These are phyloP conservation scores for Hypomecis punctinalis DNA, from an alignment of 2,888 invertebrate species.

Conservation along the genomic window DNA sequence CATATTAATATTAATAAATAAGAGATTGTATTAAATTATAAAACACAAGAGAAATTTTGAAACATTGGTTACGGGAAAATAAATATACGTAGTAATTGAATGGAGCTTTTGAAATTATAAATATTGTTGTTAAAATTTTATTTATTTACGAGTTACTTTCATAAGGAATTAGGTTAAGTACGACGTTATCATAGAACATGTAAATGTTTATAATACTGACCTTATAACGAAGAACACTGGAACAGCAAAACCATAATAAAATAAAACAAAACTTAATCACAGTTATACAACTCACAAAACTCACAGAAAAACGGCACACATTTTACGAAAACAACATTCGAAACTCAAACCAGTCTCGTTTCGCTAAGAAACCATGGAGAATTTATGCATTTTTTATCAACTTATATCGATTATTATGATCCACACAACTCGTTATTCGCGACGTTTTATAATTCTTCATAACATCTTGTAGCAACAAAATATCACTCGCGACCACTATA, in stretches of 20 bases:
- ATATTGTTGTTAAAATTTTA: too few relatives aligned
- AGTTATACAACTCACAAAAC: slow-evolving; percentile 36
- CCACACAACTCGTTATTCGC: slow-evolving; percentile 51
- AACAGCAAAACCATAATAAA: slow-evolving; percentile 60
- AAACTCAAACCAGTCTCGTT: slow-evolving; percentile 62
- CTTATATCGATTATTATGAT: slow-evolving; percentile 72
- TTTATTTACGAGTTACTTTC: too few relatives aligned
- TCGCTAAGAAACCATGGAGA: slow-evolving; percentile 75
- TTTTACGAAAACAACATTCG: slow-evolving; percentile 57
- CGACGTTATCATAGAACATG: too few relatives aligned
- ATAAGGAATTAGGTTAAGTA: too few relatives aligned
- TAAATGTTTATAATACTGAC: slow-evolving; percentile 68
- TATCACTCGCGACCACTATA: slow-evolving; percentile 72
- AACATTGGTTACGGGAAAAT: too few relatives aligned
- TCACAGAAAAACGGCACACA: slow-evolving; percentile 43
- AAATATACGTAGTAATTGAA: too few relatives aligned
- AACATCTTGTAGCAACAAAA: slow-evolving; percentile 67
- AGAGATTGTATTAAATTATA: too few relatives aligned
- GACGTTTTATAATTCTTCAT: slow-evolving; percentile 51
- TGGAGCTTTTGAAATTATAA: too few relatives aligned
- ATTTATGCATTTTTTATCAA: slow-evolving; percentile 84
- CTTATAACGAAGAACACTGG: slow-evolving; percentile 55
- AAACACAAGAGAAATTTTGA: too few relatives aligned
- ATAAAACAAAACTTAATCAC: slow-evolving; percentile 52
- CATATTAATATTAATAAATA: too few relatives aligned